phyloP scores from a whole-genome alignment of 2,113 vertebrate genomes.

The Charadrius vociferus region DNA sequence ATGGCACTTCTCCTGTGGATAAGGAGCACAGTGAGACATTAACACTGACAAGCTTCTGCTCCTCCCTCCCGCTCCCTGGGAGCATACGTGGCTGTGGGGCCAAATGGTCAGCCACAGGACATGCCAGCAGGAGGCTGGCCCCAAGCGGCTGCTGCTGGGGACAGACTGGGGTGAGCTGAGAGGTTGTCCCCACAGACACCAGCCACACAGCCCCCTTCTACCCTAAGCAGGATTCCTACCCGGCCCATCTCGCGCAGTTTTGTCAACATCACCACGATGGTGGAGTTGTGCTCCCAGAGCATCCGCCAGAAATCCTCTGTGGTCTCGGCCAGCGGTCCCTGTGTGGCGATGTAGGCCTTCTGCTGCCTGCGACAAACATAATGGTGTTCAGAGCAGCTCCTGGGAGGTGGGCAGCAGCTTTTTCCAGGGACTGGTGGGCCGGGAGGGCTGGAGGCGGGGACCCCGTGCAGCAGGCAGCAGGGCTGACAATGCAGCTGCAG shows the following conservation, averaged over 20 bases:
- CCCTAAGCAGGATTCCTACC: constrained; percentile 70
- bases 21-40: background rate
- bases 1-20: constrained; percentile 92
- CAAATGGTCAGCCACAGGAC: background rate
- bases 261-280: constrained; percentile 97
- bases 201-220: background rate
- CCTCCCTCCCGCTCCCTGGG: background rate
- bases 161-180: background rate
- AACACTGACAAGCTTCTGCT: background rate
- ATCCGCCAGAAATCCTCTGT: constrained; percentile 99
- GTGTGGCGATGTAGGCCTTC: constrained; percentile 94
- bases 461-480: background rate
- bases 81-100: background rate
- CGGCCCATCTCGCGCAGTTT: constrained; percentile 96
- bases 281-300: constrained; percentile 98
- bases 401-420: background rate
- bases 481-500: background rate
- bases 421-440: background rate
- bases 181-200: background rate
- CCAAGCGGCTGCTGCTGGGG: background rate
- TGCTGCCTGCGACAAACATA: constrained; percentile 83
- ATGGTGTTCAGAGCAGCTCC: background rate
- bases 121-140: background rate
- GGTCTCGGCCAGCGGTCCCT: constrained; percentile 93
- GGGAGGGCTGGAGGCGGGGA: background rate